Base-by-base conservation (phyloP, 92 coral and sea anemone genomes). In the Umimayanthus chanpuru region DNA sequence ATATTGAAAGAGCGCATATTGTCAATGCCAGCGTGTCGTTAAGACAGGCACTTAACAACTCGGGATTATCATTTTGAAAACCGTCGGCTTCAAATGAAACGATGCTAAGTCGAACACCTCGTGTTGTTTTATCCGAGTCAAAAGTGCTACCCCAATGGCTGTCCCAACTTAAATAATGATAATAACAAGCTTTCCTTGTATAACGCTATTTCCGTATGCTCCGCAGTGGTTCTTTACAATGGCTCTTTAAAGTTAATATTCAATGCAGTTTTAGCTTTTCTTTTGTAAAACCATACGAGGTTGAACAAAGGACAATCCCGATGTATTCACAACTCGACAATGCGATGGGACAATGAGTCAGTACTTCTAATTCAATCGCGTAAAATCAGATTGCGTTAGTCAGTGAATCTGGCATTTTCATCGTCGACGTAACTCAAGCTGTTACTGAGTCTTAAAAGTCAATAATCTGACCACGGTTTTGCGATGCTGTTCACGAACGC, bases 401-500 rank as follows among this genome's bases (percentile, higher is more conserved):
- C 50, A 73, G 23, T 30, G 7, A 11, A 7, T 47, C 11, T 11
- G 12, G 9, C 50, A 10, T 12, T 39, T 32, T 73, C 40, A 73
- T 73, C 9, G 77, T 11, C 77, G 16, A 73, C 4, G 16, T 32
- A 10, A 14, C 21, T 73, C 39, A 20, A 9, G 40, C 4, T 21
- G 44, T 73, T 29, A 43, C 49, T 12, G 21, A 61, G 3, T 18
- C 14, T 75, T 75, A 29, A 14, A 39, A 36, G 9, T 32, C 12
- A 23, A 6, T 61, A 20, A 20, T 20, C 8, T 61, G 25, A 0
- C 68, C 9, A 73, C 23, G 44, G 23, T 7, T 18, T 75, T 75
- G 14, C 12, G n/a, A 81, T 81, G 76, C 29, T 81, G 43, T 91
- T 88, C 72, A 91, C 85, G 53, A 91, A 23, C 40, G 85, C 73